Percentiles rank a stretch among this genome's conserved stretches.
These are phyloP conservation scores for Pantelozetes paolii DNA, from an alignment of 2,888 invertebrate genomes.

Conservation along the genomic window DNA sequence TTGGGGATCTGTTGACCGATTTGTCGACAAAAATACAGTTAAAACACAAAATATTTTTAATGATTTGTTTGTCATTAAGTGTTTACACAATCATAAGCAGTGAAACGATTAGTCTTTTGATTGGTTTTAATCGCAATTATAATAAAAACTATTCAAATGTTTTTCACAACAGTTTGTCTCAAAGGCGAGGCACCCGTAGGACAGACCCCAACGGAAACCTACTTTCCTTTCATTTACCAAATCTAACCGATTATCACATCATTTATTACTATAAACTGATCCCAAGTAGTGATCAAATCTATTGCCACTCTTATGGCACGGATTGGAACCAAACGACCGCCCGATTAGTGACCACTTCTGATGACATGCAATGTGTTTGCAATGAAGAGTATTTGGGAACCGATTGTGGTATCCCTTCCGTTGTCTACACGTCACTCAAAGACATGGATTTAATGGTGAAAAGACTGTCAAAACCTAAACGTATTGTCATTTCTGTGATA, in stretches of 20 bases:
- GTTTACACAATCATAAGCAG: background rate
- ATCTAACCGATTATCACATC: slow-evolving; percentile 24
- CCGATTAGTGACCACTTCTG: background rate
- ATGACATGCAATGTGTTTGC: slow-evolving; percentile 9
- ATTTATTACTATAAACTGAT: slow-evolving; percentile 6
- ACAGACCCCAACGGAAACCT: slow-evolving; percentile 19
- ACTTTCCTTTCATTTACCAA: slow-evolving; percentile 34
- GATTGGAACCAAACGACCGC: background rate
- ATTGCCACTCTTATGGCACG: slow-evolving; percentile 8
- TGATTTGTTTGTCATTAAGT: background rate
- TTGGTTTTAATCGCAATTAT: background rate
- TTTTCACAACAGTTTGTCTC: background rate
- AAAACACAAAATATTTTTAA: background rate
- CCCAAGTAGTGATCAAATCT: background rate
- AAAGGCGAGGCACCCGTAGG: background rate
- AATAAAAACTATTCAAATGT: background rate
- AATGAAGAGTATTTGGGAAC: slow-evolving; percentile 19
- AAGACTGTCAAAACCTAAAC: slow-evolving; percentile 17
- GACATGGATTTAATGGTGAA: background rate
- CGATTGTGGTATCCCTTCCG: slow-evolving; percentile 36
- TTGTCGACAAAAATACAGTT: background rate
- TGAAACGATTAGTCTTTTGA: slow-evolving; percentile 5
- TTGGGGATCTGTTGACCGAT: background rate
- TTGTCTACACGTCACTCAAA: background rate
- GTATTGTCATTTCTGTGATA: slow-evolving; percentile 35